Evolutionary conservation across 2,113 vertebrate species (phyloP), one percentile per base, ranked within the genome.

Genomic region (Ascaphus truei): DNA sequence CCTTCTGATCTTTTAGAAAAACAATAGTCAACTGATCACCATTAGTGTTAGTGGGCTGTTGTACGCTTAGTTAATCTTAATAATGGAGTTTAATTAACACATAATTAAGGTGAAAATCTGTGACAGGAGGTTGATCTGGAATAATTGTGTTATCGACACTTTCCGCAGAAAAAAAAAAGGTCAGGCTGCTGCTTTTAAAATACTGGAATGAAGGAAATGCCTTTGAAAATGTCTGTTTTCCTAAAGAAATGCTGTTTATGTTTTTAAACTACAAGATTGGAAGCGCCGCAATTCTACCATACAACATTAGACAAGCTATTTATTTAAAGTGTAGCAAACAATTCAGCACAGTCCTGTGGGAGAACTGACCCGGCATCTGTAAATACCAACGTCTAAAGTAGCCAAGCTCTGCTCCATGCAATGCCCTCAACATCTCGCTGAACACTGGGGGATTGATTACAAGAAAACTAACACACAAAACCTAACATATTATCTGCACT

Each of bases 31-130:
- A 3, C n/a, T 23, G 45, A 26, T 63, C n/a, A 48, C 39, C 29
- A 29, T 36, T 8, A 31, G 13, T 34, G 37, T 58, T 67, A 33
- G 27, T 43, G 37, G 20, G 39, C 18, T 31, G 9, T 57, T 57
- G 26, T 27, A 48, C 15, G 64, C 52, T 34, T 48, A 26, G 53
- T 68, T 68, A 68, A 58, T 58, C 30, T 34, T 47, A 58, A 68
- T 53, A 68, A 48, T 43, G 53, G 58, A 30, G 39, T 68, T 55
- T 68, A 68, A 68, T 68, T 68, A 68, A 39, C 52, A 7, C 37
- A 16, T 52, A 43, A 45, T 66, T 30, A 43, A 66, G 26, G 12
- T 22, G 25, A 23, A 34, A 57, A 34, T 27, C 39, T 57, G 63
- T 67, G 64, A 66, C 51, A 56, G 51, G 34, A 10, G 11, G 22